These are phyloP conservation scores for Narcine bancroftii DNA, from an alignment of 2,113 vertebrate species.

Conservation along the genomic window DNA sequence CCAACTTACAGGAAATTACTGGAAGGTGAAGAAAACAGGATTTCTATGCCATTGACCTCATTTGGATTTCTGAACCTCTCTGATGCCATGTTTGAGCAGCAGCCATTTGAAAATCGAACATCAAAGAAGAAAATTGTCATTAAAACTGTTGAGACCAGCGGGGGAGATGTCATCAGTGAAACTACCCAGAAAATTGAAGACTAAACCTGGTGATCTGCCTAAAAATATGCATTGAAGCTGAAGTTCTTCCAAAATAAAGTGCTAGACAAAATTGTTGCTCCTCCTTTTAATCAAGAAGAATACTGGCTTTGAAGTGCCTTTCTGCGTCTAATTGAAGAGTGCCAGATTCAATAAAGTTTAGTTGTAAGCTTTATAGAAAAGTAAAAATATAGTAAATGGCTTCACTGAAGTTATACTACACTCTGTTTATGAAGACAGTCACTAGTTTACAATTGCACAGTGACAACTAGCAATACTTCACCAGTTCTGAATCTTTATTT, in stretches of 20 bases:
- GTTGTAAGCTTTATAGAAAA: slow-evolving; percentile 58
- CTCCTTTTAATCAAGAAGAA: slow-evolving; percentile 47
- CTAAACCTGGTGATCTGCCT: slow-evolving; percentile 39
- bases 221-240: slow-evolving; percentile 39
- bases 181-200: slow-evolving; percentile 63
- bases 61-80: slow-evolving; percentile 79
- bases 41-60: slow-evolving; percentile 75
- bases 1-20: slow-evolving; percentile 95
- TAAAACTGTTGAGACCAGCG: slow-evolving; percentile 84
- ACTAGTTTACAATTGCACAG: slow-evolving; percentile 61
- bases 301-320: slow-evolving; percentile 81
- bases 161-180: slow-evolving; percentile 83
- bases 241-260: slow-evolving; percentile 41
- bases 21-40: slow-evolving; percentile 94
- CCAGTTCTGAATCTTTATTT: slow-evolving; percentile 64
- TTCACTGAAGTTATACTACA: slow-evolving; percentile 54
- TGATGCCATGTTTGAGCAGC: slow-evolving; percentile 77
- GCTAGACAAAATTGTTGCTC: slow-evolving; percentile 47
- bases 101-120: slow-evolving; percentile 64
- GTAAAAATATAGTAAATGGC: slow-evolving; percentile 51
- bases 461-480: slow-evolving; percentile 61
- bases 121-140: slow-evolving; percentile 78
- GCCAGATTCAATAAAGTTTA: slow-evolving; percentile 61
- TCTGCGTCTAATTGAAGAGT: slow-evolving; percentile 63
- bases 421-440: slow-evolving; percentile 56